Conservation (phyloP, 2,888 invertebrate species). For the Drosophila setosimentum region DNA sequence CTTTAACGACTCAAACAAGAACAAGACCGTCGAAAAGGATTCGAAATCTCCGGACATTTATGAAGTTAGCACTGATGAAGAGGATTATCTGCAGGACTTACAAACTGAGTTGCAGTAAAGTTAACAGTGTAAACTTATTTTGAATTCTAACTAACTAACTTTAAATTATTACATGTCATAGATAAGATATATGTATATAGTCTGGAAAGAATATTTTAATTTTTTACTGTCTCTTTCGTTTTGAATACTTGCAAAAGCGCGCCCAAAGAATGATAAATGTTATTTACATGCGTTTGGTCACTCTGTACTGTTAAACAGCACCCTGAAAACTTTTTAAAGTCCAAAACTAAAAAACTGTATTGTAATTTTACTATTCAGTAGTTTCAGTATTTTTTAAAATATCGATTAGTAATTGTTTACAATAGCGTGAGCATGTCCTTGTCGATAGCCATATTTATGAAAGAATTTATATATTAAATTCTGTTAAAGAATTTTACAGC, state of each 20-base stretch:
- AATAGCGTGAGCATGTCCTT: neutral
- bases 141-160: constrained; percentile 6
- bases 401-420: neutral
- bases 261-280: constrained; percentile 1
- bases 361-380: neutral
- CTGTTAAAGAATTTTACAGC: neutral
- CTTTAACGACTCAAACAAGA: constrained; percentile 5
- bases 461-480: neutral
- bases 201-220: neutral
- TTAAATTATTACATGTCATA: neutral
- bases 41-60: constrained; percentile 61
- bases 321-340: neutral
- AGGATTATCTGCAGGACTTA: constrained; percentile 75
- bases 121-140: neutral
- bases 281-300: constrained; percentile 7
- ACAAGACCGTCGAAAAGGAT: neutral
- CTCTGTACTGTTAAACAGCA: neutral
- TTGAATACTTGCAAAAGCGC: neutral
- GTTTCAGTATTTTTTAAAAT: neutral
- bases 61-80: constrained; percentile 83
- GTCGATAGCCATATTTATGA: neutral
- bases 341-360: neutral
- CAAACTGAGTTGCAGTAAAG: neutral
- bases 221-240: neutral
- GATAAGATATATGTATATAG: neutral